Conservation (phyloP, 2,888 invertebrate genomes). For the Cyclophora albipunctata region DNA sequence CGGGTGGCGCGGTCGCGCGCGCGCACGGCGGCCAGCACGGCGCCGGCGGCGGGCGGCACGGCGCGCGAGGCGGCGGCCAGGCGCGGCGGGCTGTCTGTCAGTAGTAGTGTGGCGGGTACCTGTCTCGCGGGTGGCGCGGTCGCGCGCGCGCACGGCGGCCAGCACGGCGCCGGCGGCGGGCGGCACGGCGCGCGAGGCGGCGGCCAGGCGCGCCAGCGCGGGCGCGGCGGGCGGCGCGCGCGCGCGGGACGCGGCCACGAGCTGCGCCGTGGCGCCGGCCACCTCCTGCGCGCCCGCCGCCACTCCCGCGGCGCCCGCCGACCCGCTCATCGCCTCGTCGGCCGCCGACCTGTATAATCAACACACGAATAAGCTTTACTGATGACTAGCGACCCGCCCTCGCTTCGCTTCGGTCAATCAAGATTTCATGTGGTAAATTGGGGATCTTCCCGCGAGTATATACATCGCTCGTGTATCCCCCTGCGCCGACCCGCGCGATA, state of each 20-base stretch:
- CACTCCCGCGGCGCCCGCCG: constrained; percentile 92
- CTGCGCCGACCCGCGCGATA: no score
- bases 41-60: no score
- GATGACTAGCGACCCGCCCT: no score
- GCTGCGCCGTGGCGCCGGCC: constrained; percentile 96
- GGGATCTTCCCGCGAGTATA: no score
- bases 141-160: constrained; percentile 93
- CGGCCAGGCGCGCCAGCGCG: constrained; percentile 86
- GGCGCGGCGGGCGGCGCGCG: constrained; percentile 91
- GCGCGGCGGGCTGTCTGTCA: constrained; percentile 64
- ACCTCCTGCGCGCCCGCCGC: constrained; percentile 97
- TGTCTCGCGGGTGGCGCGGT: constrained; percentile 86
- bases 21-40: no score
- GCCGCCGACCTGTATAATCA: constrained; percentile 83
- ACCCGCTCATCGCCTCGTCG: constrained; percentile 90
- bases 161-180: constrained; percentile 94
- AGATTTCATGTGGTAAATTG: no score
- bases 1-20: no score
- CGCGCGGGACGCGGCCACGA: constrained; percentile 97
- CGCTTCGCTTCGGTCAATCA: no score
- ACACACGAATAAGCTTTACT: not conserved
- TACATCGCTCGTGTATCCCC: no score
- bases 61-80: no score
- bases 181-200: constrained; percentile 92
- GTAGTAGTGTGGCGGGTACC: constrained; percentile 13